These are phyloP conservation scores for Belonocnema kinseyi DNA, from an alignment of 1,140 invertebrate species.

Conservation along the genomic window DNA sequence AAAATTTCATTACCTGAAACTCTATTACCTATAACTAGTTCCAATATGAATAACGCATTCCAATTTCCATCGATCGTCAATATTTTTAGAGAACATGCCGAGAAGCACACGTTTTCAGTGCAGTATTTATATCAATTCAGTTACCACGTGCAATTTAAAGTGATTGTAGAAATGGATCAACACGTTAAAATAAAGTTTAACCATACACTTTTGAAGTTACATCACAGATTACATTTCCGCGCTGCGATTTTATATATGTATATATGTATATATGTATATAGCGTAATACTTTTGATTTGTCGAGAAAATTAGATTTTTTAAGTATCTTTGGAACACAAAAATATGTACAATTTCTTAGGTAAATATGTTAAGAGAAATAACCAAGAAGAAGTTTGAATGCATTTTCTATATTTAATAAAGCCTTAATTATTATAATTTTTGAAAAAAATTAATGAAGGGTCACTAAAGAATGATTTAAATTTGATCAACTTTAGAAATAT, in stretches of 20 bases:
- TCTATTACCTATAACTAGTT: neutral
- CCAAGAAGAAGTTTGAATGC: no score
- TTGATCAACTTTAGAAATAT: no score
- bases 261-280: no score
- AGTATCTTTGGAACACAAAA: no score
- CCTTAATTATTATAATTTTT: no score
- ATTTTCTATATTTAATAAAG: no score
- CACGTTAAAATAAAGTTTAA: neutral
- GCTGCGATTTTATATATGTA: neutral
- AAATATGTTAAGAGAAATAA: no score
- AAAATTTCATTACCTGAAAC: slow-evolving; percentile 23
- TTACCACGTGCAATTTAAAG: slow-evolving; percentile 6
- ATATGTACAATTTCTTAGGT: no score
- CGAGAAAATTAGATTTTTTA: no score
- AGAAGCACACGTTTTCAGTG: slow-evolving; percentile 16
- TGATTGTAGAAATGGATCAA: neutral
- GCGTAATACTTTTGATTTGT: no score
- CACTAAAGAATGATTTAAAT: no score
- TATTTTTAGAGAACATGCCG: neutral
- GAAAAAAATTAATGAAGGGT: no score
- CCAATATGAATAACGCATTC: slow-evolving; percentile 28
- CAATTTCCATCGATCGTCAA: slow-evolving; percentile 21
- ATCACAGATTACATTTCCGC: neutral
- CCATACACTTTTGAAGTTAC: neutral
- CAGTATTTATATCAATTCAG: slow-evolving; percentile 11